Conservation (phyloP, 23 tunicate species). For the Ciona savignyi region DNA sequence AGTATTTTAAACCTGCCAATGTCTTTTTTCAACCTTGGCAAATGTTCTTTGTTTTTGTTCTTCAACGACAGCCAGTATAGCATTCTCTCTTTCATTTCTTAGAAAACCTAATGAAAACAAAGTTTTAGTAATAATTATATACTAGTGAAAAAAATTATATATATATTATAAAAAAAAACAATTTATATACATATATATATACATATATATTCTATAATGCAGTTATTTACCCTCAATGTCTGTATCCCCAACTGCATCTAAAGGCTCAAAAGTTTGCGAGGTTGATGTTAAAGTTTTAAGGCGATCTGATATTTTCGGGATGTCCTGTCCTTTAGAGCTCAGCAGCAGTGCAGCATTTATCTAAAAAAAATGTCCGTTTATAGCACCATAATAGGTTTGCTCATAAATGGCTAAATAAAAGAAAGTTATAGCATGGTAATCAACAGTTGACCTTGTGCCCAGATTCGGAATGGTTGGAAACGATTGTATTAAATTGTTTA, state of each 20-base stretch:
- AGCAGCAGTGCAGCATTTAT: constrained; percentile 87
- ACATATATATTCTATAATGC: no score
- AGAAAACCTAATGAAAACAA: constrained; percentile 42
- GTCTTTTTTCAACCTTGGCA: constrained; percentile 58
- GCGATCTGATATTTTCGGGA: constrained; percentile 79
- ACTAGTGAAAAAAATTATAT: no score
- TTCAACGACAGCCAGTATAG: constrained; percentile 84
- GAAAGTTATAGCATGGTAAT: neutral
- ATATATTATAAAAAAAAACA: no score
- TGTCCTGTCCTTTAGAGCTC: constrained; percentile 80
- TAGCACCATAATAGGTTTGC: no score
- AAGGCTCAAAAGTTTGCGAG: constrained; percentile 53
- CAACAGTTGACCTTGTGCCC: neutral
- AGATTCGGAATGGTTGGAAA: no score
- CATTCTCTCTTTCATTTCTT: constrained; percentile 85
- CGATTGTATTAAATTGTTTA: no score
- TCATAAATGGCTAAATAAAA: no score
- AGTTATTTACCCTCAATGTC: constrained; percentile 89
- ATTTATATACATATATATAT: no score
- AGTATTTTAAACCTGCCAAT: constrained; percentile 78
- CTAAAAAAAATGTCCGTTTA: constrained; percentile 20
- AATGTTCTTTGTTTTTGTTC: constrained; percentile 80
- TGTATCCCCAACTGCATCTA: constrained; percentile 73
- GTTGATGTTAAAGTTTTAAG: constrained; percentile 60
- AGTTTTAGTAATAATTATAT: neutral